Percentiles rank a stretch among this genome's conserved stretches.
phyloP scores from a whole-genome alignment of 2,113 vertebrate species.

The Okapia johnstoni region DNA sequence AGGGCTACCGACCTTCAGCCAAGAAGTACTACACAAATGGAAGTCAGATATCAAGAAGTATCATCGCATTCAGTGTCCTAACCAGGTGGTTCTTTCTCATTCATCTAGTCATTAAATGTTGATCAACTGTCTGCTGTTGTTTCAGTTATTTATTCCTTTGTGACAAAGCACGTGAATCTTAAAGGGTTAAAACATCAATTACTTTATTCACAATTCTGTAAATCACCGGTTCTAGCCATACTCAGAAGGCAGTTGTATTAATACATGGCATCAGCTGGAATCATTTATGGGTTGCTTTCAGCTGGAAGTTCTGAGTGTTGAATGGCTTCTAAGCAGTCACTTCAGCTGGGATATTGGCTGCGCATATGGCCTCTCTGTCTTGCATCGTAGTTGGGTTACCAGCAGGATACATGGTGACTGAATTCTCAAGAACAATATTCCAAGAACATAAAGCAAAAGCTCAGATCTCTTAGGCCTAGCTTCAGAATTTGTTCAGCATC shows the following conservation, averaged over 20 bases:
- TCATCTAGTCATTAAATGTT: conserved; percentile 32
- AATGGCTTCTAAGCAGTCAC: neutral
- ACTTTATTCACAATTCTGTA: neutral
- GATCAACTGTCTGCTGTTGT: neutral
- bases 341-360: neutral
- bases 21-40: conserved; percentile 95
- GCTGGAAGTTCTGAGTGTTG: neutral
- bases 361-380: neutral
- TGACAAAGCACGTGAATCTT: neutral
- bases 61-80: conserved; percentile 92
- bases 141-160: neutral
- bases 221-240: neutral
- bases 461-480: neutral
- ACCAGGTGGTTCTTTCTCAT: conserved; percentile 85
- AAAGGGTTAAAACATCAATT: neutral
- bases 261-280: neutral
- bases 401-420: neutral
- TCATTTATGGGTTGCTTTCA: neutral
- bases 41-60: conserved; percentile 94
- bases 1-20: conserved; percentile 92
- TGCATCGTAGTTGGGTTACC: neutral
- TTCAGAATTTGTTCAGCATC: neutral
- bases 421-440: neutral
- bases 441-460: neutral
- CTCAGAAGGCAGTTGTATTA: neutral